Percentiles rank a stretch among this genome's conserved stretches.
These are phyloP conservation scores for Armadillidium nasatum DNA, from an alignment of 1,140 invertebrate species.

Conservation along the genomic window DNA sequence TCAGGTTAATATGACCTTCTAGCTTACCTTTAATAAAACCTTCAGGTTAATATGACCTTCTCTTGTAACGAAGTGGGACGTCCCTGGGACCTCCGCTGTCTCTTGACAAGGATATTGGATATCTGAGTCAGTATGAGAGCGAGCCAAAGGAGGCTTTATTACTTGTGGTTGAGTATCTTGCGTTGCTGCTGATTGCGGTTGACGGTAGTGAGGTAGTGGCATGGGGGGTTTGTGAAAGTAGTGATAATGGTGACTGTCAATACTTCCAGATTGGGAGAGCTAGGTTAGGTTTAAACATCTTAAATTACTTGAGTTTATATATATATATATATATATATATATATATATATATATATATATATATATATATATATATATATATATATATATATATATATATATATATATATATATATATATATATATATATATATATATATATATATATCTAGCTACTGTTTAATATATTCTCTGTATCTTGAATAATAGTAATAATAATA, in stretches of 20 bases:
- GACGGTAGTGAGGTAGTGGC: neutral
- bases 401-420: neutral
- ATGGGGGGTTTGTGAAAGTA: neutral
- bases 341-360: slow-evolving; percentile 21
- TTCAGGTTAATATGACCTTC: slow-evolving; percentile 89
- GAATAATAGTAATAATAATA: too few relatives aligned
- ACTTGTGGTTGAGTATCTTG: neutral
- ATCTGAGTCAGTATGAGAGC: slow-evolving; percentile 91
- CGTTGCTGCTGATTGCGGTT: neutral
- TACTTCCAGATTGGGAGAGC: slow-evolving; percentile 51
- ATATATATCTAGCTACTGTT: too few relatives aligned
- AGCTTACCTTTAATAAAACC: slow-evolving; percentile 81
- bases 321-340: too few relatives aligned
- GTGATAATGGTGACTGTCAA: slow-evolving; percentile 24
- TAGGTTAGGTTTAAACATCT: slow-evolving; percentile 23
- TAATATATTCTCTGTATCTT: too few relatives aligned
- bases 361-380: slow-evolving; percentile 27
- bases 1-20: too few relatives aligned
- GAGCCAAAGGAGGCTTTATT: slow-evolving; percentile 57
- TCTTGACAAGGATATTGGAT: slow-evolving; percentile 78
- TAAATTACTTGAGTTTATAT: too few relatives aligned
- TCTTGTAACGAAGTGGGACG: slow-evolving; percentile 84
- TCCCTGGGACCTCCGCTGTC: slow-evolving; percentile 77
- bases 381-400: slow-evolving; percentile 18
- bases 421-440: too few relatives aligned